Evolutionary conservation across 2,113 vertebrate species (phyloP), one percentile per base, ranked within the genome.

Genomic region (Pseudorhombus dupliciocellatus): DNA sequence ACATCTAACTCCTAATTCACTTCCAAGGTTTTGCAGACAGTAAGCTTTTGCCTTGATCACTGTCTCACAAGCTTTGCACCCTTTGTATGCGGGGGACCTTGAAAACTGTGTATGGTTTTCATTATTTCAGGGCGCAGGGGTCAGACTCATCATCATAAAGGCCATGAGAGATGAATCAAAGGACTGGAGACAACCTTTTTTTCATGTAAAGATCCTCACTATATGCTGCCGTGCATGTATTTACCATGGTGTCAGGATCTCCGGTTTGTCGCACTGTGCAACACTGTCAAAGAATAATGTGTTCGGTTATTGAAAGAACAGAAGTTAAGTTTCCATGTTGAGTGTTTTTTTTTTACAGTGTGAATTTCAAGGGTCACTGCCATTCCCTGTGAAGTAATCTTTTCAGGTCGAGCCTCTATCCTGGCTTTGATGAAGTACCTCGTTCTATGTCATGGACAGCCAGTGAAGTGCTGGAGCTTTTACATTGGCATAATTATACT

Each of bases 401-500:
- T 74, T 50, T 82, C 72, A 84, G 83, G 78, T 87, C 50, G 72
- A 84, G 76, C 67, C 51, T 82, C 80, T 79, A 63, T 84, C 78
- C 82, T 70, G 75, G 66, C 65, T 90, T 72, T 83, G 79, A 88
- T 90, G 82, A 87, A 92, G 86, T 87, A 79, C 78, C 78, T 88
- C 76, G 85, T 87, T 77, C 74, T 61, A 80, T 88, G 88, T 81
- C 80, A 90, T 71, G 73, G 81, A 81, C 74, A 81, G 71, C 85
- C 84, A 69, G 69, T 88, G 82, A 90, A 92, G 89, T 86, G 87
- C 79, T 81, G 58, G 56, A 64, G 81, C 78, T 88, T 81, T 87
- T 26, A 84, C 75, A 89, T 90, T 87, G 87, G 73, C 84, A 87
- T 92, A 90, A 93, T 93, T 92, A 91, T 70, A 77, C 67, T 85